Evolutionary conservation across 30 jellyfish, hydroid and myxozoan species (phyloP), one percentile per base, ranked within the genome.

Genomic region (Mastigias papua): DNA sequence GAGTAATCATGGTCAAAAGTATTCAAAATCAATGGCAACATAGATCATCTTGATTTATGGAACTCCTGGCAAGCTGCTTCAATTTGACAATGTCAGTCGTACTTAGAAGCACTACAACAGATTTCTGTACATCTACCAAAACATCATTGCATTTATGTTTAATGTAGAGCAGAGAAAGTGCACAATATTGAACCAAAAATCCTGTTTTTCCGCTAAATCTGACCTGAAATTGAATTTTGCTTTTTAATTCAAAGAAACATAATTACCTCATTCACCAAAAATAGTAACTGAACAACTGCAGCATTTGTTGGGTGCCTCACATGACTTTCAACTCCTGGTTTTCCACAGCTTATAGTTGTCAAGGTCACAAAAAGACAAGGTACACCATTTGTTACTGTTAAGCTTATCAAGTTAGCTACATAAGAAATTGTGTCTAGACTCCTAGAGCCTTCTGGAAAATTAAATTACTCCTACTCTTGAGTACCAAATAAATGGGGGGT

Each of bases 301-400:
- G 98, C 97, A 42, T 49, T 80, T 29, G 87, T 61, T 68, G 94
- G 88, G 75, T 95, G 99, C 31, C 90, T 75, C 27, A 95, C 86
- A 48, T 95, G 99, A 75, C 89, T 90, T 73, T 95, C 99, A 15
- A 90, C 99, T 8, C 98, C 97, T 22, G 99, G 99, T 60, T 80
- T 95, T 0, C 99, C 99, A 90, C 99, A 95, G 50, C 99, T 95
- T 20, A 3, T 60, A 32, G 8, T 8, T 30, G 76, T 80, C 35
- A 80, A 85, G 91, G 64, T 54, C 67, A 5, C 26, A 6, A 10
- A 54, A 54, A 54, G 7, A 16, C 27, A 54, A 21, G 67, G 2
- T 54, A 19, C 9, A 54, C 67, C 25, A 54, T 10, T n/a, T 4
- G 54, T 42, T 42, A 4, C 0, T 0, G 0, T 15, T 42, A 42